Conservation (phyloP, 2,113 vertebrate species). For the Ictidomys tridecemlineatus region DNA sequence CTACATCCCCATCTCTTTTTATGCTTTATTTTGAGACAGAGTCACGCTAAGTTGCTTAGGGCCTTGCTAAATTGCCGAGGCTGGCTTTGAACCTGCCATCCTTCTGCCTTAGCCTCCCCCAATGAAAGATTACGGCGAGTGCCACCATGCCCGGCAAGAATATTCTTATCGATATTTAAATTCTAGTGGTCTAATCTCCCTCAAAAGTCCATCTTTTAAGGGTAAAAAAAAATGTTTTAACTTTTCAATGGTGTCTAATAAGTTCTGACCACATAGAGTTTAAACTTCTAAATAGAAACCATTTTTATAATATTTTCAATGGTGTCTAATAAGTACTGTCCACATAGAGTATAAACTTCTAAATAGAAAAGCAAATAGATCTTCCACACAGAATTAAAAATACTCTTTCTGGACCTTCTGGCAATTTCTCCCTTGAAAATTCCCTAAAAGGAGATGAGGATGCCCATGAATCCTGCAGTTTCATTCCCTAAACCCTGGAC, state of each 20-base stretch:
- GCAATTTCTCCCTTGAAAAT: conserved; percentile 1
- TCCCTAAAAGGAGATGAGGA: neutral
- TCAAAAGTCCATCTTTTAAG: conserved; percentile 53
- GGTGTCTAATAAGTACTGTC: conserved; percentile 49
- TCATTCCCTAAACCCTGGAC: neutral
- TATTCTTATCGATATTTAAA: neutral
- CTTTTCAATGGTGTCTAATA: conserved; percentile 57
- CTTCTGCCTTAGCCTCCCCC: no score
- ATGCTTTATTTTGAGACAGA: no score
- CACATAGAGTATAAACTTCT: conserved; percentile 44
- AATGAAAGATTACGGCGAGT: no score
- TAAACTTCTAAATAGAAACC: conserved; percentile 60
- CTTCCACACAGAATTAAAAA: neutral
- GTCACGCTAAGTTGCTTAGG: no score
- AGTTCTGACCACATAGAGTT: conserved; percentile 20
- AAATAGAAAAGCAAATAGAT: conserved; percentile 61
- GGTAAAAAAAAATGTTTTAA: conserved; percentile 52
- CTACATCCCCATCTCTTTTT: no score
- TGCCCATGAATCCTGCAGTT: neutral
- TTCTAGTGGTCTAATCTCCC: neutral
- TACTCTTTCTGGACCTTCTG: neutral
- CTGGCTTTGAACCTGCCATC: no score
- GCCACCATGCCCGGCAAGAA: no score
- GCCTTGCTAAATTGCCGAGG: no score
- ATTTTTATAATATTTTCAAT: conserved; percentile 6